These are phyloP conservation scores for Galeruca laticollis DNA, from an alignment of 2,888 invertebrate genomes.

Conservation along the genomic window DNA sequence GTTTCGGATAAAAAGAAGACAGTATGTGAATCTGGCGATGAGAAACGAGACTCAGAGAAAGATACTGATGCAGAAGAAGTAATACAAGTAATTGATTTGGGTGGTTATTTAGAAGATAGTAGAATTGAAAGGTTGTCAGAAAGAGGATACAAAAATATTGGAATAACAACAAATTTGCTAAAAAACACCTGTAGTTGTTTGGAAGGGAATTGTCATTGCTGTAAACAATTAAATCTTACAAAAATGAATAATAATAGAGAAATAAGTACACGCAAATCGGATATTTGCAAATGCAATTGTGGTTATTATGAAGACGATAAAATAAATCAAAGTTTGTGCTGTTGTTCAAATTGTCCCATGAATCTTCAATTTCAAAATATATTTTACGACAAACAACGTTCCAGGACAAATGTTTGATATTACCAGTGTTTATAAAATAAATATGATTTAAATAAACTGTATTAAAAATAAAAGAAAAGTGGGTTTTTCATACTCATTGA, in stretches of 20 bases:
- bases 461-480: background rate
- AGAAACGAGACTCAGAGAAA: background rate
- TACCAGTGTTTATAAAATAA: background rate
- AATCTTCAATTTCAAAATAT: conserved; percentile 2
- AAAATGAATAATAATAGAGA: background rate
- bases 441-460: background rate
- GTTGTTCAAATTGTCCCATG: background rate
- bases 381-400: background rate
- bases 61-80: background rate
- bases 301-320: background rate
- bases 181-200: background rate
- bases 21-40: background rate
- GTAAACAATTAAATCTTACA: background rate
- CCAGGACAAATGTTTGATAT: background rate
- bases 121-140: background rate
- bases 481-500: background rate
- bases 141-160: background rate
- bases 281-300: conserved; percentile 2
- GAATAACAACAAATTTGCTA: background rate
- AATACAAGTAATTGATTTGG: background rate
- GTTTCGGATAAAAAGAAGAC: background rate
- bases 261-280: background rate
- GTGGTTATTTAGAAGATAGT: background rate
- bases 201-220: background rate
- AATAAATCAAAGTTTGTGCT: background rate